Percentiles rank a stretch among this genome's conserved stretches.
These are phyloP conservation scores for Margaritifera margaritifera DNA, from an alignment of 2,888 invertebrate species.

Conservation along the genomic window DNA sequence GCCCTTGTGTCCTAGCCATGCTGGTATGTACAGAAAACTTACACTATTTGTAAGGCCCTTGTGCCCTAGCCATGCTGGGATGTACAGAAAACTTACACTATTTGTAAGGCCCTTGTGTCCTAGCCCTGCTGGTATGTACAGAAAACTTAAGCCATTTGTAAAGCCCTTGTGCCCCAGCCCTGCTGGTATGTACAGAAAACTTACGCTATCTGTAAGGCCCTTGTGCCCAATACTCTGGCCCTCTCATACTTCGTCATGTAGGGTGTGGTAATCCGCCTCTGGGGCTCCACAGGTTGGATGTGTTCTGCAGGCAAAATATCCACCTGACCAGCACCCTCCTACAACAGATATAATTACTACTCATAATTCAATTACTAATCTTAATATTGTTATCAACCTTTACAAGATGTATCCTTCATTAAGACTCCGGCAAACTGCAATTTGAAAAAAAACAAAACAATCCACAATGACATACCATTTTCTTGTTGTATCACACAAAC, in stretches of 20 bases:
- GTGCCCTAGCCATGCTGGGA: background rate
- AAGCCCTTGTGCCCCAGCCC: too few species aligned
- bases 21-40: background rate
- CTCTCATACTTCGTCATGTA: constrained; percentile 99
- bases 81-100: background rate
- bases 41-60: background rate
- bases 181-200: constrained; percentile 21
- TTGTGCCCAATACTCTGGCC: constrained; percentile 92
- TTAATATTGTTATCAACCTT: too few species aligned
- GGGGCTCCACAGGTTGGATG: constrained; percentile 74
- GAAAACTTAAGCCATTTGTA: constrained; percentile 26
- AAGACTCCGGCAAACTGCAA: too few species aligned
- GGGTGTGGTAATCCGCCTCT: constrained; percentile 93
- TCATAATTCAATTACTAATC: too few species aligned
- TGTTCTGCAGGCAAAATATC: constrained; percentile 88
- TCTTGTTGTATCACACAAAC: too few species aligned
- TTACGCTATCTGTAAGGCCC: constrained; percentile 95
- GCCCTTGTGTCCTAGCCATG: background rate
- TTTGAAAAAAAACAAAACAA: too few species aligned
- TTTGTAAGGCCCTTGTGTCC: too few species aligned
- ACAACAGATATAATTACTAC: too few species aligned
- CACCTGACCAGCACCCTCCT: constrained; percentile 79
- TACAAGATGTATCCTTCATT: too few species aligned
- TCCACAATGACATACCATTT: too few species aligned
- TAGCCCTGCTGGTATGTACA: background rate